Evolutionary conservation across 2,797 vertebrate species (phyloP).

Genomic region (Hozukius guyotensis): DNA sequence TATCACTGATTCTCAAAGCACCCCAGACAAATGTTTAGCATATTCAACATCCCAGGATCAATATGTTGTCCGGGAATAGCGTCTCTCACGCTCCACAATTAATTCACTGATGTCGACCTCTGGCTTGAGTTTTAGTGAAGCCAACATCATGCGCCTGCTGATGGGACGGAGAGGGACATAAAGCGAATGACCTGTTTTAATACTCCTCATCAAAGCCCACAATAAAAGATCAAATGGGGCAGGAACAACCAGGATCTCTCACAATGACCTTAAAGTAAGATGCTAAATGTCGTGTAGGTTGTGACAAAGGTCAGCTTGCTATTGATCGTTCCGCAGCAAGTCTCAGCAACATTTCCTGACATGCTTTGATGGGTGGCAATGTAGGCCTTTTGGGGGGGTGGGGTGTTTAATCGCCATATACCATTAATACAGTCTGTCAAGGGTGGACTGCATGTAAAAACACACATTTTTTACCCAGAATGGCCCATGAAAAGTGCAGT

Average conservation of each 20-base stretch:
- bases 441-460: not conserved
- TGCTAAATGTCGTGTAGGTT: constrained; percentile 41
- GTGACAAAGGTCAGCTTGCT: constrained; percentile 61
- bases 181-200: constrained; percentile 68
- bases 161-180: constrained; percentile 61
- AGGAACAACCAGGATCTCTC: constrained; percentile 53
- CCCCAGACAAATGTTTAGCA: constrained; percentile 71
- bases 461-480: not conserved
- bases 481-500: not conserved
- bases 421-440: not conserved
- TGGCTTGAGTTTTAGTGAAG: constrained; percentile 75
- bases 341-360: constrained; percentile 44
- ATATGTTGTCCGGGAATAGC: constrained; percentile 71
- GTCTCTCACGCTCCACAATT: constrained; percentile 60
- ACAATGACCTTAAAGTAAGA: constrained; percentile 59
- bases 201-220: constrained; percentile 55
- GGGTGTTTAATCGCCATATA: not conserved
- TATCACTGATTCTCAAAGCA: constrained; percentile 53
- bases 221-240: constrained; percentile 61
- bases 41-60: constrained; percentile 75
- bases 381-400: not conserved
- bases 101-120: constrained; percentile 76
- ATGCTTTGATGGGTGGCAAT: constrained; percentile 21
- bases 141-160: constrained; percentile 64
- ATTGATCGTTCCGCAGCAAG: constrained; percentile 49